These are phyloP conservation scores for Rhyacophila evoluta DNA, from an alignment of 2,888 invertebrate species.

Conservation along the genomic window DNA sequence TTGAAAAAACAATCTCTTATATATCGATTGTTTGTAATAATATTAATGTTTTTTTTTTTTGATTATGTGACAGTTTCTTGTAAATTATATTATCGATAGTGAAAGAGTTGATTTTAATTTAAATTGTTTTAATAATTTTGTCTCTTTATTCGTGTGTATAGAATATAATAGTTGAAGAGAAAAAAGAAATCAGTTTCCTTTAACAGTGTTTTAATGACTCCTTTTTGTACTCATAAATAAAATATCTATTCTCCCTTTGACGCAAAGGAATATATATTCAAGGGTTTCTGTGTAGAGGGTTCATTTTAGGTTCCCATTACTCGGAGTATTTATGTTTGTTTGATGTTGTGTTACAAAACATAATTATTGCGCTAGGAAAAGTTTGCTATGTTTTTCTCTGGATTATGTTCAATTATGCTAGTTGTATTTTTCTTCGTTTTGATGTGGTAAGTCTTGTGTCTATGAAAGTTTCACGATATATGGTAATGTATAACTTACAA, in stretches of 20 bases:
- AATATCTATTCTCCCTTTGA: conserved; percentile 15
- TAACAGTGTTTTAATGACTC: conserved; percentile 1
- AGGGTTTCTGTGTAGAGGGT: conserved; percentile 22
- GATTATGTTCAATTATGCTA: neutral
- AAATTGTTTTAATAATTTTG: neutral
- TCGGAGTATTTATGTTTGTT: conserved; percentile 2
- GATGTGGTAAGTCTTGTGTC: neutral
- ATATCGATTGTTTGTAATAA: too few relatives aligned
- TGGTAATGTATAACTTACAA: too few relatives aligned
- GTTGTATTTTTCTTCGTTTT: neutral
- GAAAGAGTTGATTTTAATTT: neutral
- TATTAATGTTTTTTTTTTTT: too few relatives aligned
- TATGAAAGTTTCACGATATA: neutral
- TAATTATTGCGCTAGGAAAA: neutral
- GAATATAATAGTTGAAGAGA: neutral
- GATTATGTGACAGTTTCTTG: too few relatives aligned
- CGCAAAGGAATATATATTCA: conserved; percentile 16
- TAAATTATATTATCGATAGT: too few relatives aligned
- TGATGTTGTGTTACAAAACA: conserved; percentile 9
- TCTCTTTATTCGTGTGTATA: neutral
- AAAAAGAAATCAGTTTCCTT: neutral
- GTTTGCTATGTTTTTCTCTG: neutral
- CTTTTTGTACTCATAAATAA: conserved; percentile 8
- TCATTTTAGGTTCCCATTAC: conserved; percentile 17
- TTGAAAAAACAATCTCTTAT: too few relatives aligned